phyloP scores from a whole-genome alignment of 2,113 vertebrate genomes.

The Tympanuchus pallidicinctus region DNA sequence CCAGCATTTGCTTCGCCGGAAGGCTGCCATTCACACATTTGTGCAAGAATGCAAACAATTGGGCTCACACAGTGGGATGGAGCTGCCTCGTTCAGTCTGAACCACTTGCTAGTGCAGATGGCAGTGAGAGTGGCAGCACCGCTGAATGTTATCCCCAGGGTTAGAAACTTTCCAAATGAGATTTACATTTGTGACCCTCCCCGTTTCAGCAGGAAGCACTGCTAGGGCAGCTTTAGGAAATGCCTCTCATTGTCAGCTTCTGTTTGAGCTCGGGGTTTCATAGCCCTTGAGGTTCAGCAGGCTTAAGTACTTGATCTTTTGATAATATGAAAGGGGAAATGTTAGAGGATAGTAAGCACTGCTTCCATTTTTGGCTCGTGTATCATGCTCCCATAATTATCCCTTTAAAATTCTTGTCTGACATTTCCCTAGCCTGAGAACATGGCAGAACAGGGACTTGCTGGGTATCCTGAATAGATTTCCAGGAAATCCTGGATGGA shows the following conservation, averaged over 20 bases:
- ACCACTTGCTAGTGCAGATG: constrained; percentile 73
- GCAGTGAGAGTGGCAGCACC: constrained; percentile 58
- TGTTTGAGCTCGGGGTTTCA: constrained; percentile 53
- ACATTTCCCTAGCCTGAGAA: neutral
- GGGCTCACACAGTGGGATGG: constrained; percentile 64
- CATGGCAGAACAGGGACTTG: neutral
- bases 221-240: constrained; percentile 66
- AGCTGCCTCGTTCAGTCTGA: constrained; percentile 68
- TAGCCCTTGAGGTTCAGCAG: constrained; percentile 19
- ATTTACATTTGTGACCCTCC: constrained; percentile 65
- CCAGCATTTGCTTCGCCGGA: constrained; percentile 71
- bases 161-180: constrained; percentile 76
- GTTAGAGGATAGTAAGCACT: neutral
- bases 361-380: neutral
- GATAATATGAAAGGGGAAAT: constrained; percentile 15
- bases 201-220: constrained; percentile 70
- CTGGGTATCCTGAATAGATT: neutral
- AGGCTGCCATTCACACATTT: constrained; percentile 73
- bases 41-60: constrained; percentile 71
- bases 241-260: constrained; percentile 64
- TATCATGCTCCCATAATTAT: neutral
- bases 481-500: neutral
- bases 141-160: constrained; percentile 71
- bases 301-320: constrained; percentile 41
- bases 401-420: neutral